Base-by-base conservation (phyloP, 2,888 invertebrate genomes). In the Diaperis boleti region DNA sequence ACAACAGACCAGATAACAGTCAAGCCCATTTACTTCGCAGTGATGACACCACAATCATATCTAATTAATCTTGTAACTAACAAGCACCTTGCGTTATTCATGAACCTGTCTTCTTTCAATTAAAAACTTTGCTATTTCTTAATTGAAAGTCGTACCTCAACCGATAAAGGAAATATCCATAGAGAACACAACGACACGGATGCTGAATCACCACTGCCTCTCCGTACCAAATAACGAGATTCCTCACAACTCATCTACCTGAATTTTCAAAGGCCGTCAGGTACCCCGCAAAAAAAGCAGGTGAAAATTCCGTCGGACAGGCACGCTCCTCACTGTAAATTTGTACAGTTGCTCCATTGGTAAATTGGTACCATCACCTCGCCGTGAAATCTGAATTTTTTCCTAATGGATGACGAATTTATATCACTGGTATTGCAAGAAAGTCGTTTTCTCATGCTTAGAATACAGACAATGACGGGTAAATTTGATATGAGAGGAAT, bases 371-470 rank as follows among this genome's bases (percentile, higher is more conserved):
- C 42, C 20, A 42, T 42, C 42, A 42, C 42, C 22, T 42, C 10
- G 20, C 42, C 10, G 42, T 42, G 42, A 42, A 42, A 18, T 42
- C 18, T 5, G 10, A 17, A 17, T 49, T 49, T 49, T 49, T 22
- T 13, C 7, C 29, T 15, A 47, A 47, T 33, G n/a, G 6, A 3
- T 33, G 33, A 33, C 11, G 5, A 33, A 29, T 31, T 29, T 18
- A 29, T 52, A 52, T 22, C 37, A 52, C 8, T 52, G 33, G 5
- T 10, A 26, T 26, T 26, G 35, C 18, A 35, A 26, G 52, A 52
- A 52, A 52, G 52, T 39, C 39, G 18, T 17, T 49, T 52, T 52
- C 52, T 22, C 52, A 52, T 52, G 13, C 31, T 47, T 31, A 10
- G 6, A 11, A 15, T 13, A 10, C 5, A 10, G 39, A 52, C 52